These are phyloP conservation scores for Gonatopus flavifemur DNA, from an alignment of 1,140 invertebrate species.

Conservation along the genomic window DNA sequence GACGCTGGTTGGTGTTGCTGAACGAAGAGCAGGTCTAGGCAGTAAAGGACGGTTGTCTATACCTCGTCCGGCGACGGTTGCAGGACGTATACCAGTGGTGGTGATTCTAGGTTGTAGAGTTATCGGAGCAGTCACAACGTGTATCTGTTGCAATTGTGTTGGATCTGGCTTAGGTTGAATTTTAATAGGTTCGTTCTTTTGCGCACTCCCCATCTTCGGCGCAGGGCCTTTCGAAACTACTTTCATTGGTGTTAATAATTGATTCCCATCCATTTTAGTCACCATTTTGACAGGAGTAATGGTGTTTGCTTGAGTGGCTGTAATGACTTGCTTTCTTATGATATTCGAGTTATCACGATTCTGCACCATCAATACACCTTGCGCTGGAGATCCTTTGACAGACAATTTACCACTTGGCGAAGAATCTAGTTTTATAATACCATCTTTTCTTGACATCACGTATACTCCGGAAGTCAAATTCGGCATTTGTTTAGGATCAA, in stretches of 20 bases:
- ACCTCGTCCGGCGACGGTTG: constrained; percentile 27
- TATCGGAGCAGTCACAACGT: constrained; percentile 46
- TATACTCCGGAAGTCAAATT: constrained; percentile 69
- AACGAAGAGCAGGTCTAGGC: constrained; percentile 45
- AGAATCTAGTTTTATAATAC: constrained; percentile 68
- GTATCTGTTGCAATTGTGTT: constrained; percentile 52
- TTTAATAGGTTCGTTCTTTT: constrained; percentile 52
- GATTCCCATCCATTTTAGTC: constrained; percentile 51
- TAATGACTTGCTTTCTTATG: constrained; percentile 49
- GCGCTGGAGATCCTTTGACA: constrained; percentile 39
- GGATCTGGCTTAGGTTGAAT: constrained; percentile 56
- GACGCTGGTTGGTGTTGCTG: constrained; percentile 40
- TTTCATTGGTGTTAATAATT: constrained; percentile 55
- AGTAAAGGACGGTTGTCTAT: constrained; percentile 44
- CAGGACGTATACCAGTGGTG: constrained; percentile 33
- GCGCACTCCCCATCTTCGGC: constrained; percentile 35
- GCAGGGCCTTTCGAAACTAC: constrained; percentile 44
- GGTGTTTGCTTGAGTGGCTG: constrained; percentile 39
- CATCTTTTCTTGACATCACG: constrained; percentile 74
- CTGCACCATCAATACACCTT: constrained; percentile 50
- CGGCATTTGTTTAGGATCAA: constrained; percentile 73
- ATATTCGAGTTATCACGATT: constrained; percentile 48
- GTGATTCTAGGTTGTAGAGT: constrained; percentile 41
- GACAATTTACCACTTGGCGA: constrained; percentile 60
- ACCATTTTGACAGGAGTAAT: constrained; percentile 54